A percentile compares a stretch with the other conserved stretches of the same genome.
Conservation (phyloP, 2,888 invertebrate species). For the Bellardia bayeri region DNA sequence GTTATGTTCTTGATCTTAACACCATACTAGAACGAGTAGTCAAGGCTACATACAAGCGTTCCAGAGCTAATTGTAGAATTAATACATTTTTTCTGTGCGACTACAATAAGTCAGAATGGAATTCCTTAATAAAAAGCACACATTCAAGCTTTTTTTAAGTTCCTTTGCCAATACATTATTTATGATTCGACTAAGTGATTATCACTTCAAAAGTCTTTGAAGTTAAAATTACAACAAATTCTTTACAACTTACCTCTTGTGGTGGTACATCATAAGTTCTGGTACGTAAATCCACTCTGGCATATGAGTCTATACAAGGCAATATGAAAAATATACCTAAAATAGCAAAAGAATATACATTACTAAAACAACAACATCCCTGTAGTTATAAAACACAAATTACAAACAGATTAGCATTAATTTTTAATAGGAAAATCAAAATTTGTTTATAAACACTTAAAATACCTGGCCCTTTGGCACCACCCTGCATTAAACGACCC, state of each 20-base stretch:
- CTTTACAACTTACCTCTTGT: constrained; percentile 91
- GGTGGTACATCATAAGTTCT: constrained; percentile 98
- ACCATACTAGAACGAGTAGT: no score
- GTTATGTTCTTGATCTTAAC: no score
- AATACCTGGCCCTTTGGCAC: constrained; percentile 96
- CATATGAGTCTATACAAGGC: constrained; percentile 97
- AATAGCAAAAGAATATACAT: constrained; percentile 22
- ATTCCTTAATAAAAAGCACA: no score
- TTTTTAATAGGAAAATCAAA: not conserved
- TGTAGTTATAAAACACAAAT: not conserved
- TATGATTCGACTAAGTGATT: no score
- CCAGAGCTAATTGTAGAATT: no score
- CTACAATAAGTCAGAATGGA: no score
- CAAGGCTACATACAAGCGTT: no score
- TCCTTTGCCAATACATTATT: no score
- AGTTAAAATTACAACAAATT: not conserved
- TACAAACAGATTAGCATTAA: not conserved
- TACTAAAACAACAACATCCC: not conserved
- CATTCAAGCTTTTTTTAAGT: no score
- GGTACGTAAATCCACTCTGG: constrained; percentile 96
- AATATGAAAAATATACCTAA: constrained; percentile 97
- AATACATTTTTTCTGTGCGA: no score
- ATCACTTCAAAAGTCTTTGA: no score
- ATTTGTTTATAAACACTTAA: not conserved
- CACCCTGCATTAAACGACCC: constrained; percentile 94